phyloP scores from a whole-genome alignment of 2,113 vertebrate genomes.

The Eptatretus burgeri region DNA sequence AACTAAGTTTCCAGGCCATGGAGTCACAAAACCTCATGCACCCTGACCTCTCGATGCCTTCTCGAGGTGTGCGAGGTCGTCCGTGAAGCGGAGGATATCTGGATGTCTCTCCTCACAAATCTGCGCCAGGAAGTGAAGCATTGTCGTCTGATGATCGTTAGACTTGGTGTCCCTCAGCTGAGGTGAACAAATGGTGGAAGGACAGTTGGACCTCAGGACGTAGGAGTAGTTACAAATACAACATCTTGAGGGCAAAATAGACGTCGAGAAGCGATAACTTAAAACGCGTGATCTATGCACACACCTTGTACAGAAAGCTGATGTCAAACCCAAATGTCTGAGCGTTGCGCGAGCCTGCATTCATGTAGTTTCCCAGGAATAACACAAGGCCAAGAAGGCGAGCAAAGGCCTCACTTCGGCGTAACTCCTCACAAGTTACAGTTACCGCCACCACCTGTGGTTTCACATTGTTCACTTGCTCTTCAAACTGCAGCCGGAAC shows the following conservation, averaged over 20 bases:
- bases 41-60: constrained; percentile 51
- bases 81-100: constrained; percentile 33
- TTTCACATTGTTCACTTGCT: constrained; percentile 58
- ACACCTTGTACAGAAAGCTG: constrained; percentile 42
- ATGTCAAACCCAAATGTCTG: constrained; percentile 46
- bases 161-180: constrained; percentile 36
- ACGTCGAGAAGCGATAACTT: too few relatives aligned
- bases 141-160: constrained; percentile 35
- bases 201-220: too few relatives aligned
- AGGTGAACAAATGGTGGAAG: neutral
- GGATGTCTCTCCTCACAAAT: constrained; percentile 35
- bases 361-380: constrained; percentile 57
- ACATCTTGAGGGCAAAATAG: too few relatives aligned
- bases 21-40: neutral
- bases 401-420: constrained; percentile 30
- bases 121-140: constrained; percentile 54
- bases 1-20: too few relatives aligned
- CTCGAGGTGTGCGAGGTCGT: constrained; percentile 54
- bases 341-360: constrained; percentile 49
- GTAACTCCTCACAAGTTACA: constrained; percentile 50
- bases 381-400: constrained; percentile 36
- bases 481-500: constrained; percentile 51
- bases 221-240: too few relatives aligned
- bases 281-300: neutral
- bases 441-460: constrained; percentile 57